Base-by-base conservation (phyloP, 2,888 invertebrate genomes). In the Drosophila macrospina region DNA sequence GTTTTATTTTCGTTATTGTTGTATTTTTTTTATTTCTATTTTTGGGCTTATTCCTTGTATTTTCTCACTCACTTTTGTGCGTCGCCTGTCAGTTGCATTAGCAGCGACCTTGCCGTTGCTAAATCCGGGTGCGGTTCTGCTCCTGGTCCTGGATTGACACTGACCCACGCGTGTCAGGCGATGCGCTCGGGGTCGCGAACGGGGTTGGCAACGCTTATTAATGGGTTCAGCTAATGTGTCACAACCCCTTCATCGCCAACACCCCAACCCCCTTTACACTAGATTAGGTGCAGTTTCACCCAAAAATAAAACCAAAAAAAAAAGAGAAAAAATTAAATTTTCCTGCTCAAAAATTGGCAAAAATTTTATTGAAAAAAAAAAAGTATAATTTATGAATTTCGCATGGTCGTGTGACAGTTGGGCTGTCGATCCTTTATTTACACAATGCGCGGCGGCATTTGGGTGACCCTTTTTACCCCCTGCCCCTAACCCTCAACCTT, bases 201-300 rank as follows among this genome's bases (percentile, higher is more conserved):
- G 83, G 86, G 90, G 90, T 90, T 89, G 86, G 80, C 80, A 80
- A 84, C 85, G 89, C 86, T 83, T 80, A 85, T 91, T 90, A 90
- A 90, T 90, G 89, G 91, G 90, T 91, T 90, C 90, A 91, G 81
- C 75, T 85, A 80, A 74, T 80, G 77, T 85, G 85, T 89, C 85
- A 71, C 85, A 90, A 90, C 91, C 91, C 90, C 90, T 89, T 90
- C 81, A 55, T 59, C 78, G 55, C 44, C 20, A 16, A n/a, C 20
- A 34, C 55, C 41, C 48, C 55, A 30, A 30, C 63, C 63, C 66
- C 78, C 69, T 42, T 73, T 74, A 61, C 72, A 59, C 56, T 72
- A 74, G 74, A 74, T 74, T 73, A 69, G 57, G 24, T 47, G 47
- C 36, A 52, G 11, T 68, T 78, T 32, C 52, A 68, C 1, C 20